These are phyloP conservation scores for Hypsibius dujardini DNA, from an alignment of 1,140 invertebrate genomes.

Conservation along the genomic window DNA sequence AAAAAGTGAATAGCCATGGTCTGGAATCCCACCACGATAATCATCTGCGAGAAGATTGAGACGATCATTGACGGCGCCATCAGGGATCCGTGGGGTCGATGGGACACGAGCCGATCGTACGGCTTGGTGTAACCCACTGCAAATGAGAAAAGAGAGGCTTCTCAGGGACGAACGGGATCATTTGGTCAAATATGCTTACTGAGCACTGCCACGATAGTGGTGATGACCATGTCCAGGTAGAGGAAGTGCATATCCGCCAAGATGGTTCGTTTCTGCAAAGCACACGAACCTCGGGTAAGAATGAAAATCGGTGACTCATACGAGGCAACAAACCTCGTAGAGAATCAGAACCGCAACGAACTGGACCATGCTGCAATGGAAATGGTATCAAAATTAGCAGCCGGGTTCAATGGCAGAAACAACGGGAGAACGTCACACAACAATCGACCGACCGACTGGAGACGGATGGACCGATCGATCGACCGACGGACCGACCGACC, in stretches of 20 bases:
- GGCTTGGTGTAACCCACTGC: conserved; percentile 3
- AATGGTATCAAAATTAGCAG: background rate
- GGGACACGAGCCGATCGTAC: background rate
- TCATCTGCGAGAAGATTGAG: background rate
- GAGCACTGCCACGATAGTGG: conserved; percentile 56
- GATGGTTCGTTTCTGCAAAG: conserved; percentile 34
- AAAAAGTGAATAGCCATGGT: conserved; percentile 25
- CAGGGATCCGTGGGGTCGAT: background rate
- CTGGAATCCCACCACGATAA: conserved; percentile 7
- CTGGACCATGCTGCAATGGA: conserved; percentile 54
- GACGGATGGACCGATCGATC: no score
- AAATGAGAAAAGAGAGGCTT: background rate
- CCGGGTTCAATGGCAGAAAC: no score
- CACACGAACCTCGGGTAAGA: conserved; percentile 18
- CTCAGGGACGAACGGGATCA: background rate
- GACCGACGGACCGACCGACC: no score
- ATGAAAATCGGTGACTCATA: conserved; percentile 18
- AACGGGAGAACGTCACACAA: no score
- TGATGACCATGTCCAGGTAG: conserved; percentile 49
- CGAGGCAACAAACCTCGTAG: conserved; percentile 41
- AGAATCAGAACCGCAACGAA: conserved; percentile 79
- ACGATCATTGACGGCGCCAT: background rate
- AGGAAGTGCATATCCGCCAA: conserved; percentile 43
- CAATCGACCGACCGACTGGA: no score
- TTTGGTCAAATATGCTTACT: conserved; percentile 28